Percentiles rank a stretch among this genome's conserved stretches.
phyloP scores from a whole-genome alignment of 2,797 vertebrate genomes.

The Thripadectes ignobilis region DNA sequence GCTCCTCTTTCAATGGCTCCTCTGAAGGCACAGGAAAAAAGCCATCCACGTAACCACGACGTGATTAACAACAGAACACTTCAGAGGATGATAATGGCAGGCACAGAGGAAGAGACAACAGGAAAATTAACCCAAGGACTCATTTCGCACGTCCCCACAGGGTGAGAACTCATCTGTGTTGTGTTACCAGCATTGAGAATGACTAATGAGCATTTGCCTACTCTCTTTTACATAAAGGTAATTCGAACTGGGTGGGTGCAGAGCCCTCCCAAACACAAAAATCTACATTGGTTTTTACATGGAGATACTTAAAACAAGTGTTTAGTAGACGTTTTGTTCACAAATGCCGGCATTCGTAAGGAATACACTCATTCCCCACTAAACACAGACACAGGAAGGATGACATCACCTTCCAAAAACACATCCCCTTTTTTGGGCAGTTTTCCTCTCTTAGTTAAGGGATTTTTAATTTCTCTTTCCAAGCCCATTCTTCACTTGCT shows the following conservation, averaged over 20 bases:
- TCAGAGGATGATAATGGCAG: neutral
- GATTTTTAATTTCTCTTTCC: neutral
- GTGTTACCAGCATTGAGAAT: neutral
- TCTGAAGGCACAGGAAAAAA: neutral
- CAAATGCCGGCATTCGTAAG: neutral
- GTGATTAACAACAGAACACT: neutral
- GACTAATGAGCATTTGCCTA: neutral
- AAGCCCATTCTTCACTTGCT: neutral
- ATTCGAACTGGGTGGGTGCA: neutral
- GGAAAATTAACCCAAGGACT: neutral
- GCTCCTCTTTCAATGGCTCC: neutral
- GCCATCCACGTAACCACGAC: neutral
- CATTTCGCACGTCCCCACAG: neutral
- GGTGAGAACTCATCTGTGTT: neutral
- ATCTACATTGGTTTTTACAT: neutral
- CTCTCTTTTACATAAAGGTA: neutral
- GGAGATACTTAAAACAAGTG: neutral
- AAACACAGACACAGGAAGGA: neutral
- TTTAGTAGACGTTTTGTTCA: neutral
- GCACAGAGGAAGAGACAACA: neutral
- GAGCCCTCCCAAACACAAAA: neutral
- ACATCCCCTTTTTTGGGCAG: neutral
- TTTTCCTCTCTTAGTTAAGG: neutral
- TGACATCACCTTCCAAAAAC: slow-evolving; percentile 1
- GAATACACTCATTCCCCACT: neutral